phyloP scores from a whole-genome alignment of 2,797 vertebrate species.

The Danio kyathit region DNA sequence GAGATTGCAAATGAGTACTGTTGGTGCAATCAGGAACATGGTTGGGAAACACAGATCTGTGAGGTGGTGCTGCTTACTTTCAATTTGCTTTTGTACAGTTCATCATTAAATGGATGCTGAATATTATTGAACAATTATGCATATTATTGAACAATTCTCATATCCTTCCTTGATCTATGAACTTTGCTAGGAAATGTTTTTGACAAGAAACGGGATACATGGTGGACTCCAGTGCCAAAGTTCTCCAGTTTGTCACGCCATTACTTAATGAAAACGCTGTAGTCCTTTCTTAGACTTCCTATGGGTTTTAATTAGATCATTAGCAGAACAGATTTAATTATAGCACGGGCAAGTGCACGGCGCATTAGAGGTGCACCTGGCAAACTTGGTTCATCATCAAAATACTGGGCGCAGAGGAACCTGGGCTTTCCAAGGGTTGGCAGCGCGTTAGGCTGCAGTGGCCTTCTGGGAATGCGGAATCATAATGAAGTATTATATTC shows the following conservation, averaged over 20 bases:
- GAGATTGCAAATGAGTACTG: too few species aligned
- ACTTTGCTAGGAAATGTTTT: too few species aligned
- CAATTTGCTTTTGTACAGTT: too few species aligned
- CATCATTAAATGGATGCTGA: too few species aligned
- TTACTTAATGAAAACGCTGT: slow-evolving; percentile 35
- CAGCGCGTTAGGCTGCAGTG: neutral
- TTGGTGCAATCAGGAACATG: too few species aligned
- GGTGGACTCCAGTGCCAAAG: neutral
- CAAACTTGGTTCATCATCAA: slow-evolving; percentile 50
- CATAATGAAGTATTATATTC: slow-evolving; percentile 49
- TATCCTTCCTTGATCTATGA: too few species aligned
- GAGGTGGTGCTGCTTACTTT: too few species aligned
- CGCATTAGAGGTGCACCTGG: slow-evolving; percentile 55
- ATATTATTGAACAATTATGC: too few species aligned
- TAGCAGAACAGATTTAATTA: slow-evolving; percentile 55
- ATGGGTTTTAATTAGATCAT: slow-evolving; percentile 56
- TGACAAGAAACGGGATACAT: neutral
- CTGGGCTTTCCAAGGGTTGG: neutral
- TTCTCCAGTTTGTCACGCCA: slow-evolving; percentile 1
- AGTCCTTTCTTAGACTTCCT: slow-evolving; percentile 33
- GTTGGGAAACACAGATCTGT: too few species aligned
- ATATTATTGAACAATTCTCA: too few species aligned
- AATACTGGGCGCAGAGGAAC: slow-evolving; percentile 15
- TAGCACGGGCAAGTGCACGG: slow-evolving; percentile 3
- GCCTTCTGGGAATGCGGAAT: slow-evolving; percentile 27